Evolutionary conservation across 2,797 vertebrate genomes (phyloP), one percentile per base, ranked within the genome.

Genomic region (Sarcoramphus papa): DNA sequence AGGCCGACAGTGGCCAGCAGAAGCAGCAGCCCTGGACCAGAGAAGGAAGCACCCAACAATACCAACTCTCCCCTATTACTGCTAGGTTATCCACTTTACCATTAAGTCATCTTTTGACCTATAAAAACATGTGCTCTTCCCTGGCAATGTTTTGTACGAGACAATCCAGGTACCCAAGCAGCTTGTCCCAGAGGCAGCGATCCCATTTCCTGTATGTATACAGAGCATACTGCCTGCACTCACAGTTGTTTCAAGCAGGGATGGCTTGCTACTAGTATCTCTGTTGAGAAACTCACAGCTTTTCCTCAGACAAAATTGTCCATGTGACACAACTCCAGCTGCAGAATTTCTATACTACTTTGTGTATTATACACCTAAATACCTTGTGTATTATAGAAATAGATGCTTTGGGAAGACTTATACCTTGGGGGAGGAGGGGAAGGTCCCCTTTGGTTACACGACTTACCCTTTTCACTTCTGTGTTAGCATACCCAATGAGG

Each of bases 141-240:
- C 73, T 33, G 69, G 73, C 47, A 62, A 22, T 25, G 20, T 43
- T 83, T 72, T 59, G 24, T 41, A 50, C 27, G 7, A 83, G 65
- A 54, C 23, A 81, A 14, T 3, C 15, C 40, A 64, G n/a, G n/a
- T n/a, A 63, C 12, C 7, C 0, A 0, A 56, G 33, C 8, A 75
- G 50, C 24, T 56, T 17, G 8, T 31, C 65, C 27, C 68, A 21
- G 23, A 67, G 60, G 51, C 56, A 63, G 30, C 0, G 0, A 60
- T 56, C 19, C n/a, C 17, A 2, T 31, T 62, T 57, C 27, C 33
- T 56, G n/a, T 24, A 2, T 5, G 19, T 2, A 16, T 4, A n/a
- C 20, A 27, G 14, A 87, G 30, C 20, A 4, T 2, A 48, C 31
- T 12, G 28, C 47, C 35, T 19, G 35, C 51, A 41, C 57, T 78